phyloP scores from a whole-genome alignment of 2,113 vertebrate species.

The Proterorhinus semilunaris region DNA sequence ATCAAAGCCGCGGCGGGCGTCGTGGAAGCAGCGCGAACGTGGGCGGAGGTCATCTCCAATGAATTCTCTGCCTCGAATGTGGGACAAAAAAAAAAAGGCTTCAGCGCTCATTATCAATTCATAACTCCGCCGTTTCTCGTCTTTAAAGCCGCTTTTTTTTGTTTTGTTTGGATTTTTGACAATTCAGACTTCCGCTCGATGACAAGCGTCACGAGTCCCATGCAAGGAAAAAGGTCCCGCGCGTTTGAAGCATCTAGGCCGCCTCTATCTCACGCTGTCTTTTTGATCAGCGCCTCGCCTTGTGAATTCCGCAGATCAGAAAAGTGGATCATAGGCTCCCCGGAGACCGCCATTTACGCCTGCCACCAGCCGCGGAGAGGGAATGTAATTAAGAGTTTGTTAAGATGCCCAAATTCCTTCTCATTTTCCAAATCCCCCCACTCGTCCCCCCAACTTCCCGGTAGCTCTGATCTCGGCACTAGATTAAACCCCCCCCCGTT shows the following conservation, averaged over 20 bases:
- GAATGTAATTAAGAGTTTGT: constrained; percentile 72
- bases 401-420: constrained; percentile 75
- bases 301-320: constrained; percentile 74
- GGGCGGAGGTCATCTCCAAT: constrained; percentile 75
- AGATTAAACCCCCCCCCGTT: constrained; percentile 53
- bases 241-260: constrained; percentile 75
- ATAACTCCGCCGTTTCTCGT: constrained; percentile 47
- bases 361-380: constrained; percentile 68
- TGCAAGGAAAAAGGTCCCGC: constrained; percentile 62
- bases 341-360: constrained; percentile 71
- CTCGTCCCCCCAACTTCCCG: constrained; percentile 35
- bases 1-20: constrained; percentile 63
- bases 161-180: constrained; percentile 61
- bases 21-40: constrained; percentile 64
- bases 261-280: constrained; percentile 66
- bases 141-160: constrained; percentile 40
- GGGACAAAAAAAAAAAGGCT: constrained; percentile 60
- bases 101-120: constrained; percentile 75
- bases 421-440: constrained; percentile 53
- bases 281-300: constrained; percentile 74
- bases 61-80: constrained; percentile 63
- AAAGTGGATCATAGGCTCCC: constrained; percentile 74
- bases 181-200: constrained; percentile 69
- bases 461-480: constrained; percentile 64
- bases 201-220: constrained; percentile 61